phyloP scores from a whole-genome alignment of 2,888 invertebrate species.

The Catocala nupta region DNA sequence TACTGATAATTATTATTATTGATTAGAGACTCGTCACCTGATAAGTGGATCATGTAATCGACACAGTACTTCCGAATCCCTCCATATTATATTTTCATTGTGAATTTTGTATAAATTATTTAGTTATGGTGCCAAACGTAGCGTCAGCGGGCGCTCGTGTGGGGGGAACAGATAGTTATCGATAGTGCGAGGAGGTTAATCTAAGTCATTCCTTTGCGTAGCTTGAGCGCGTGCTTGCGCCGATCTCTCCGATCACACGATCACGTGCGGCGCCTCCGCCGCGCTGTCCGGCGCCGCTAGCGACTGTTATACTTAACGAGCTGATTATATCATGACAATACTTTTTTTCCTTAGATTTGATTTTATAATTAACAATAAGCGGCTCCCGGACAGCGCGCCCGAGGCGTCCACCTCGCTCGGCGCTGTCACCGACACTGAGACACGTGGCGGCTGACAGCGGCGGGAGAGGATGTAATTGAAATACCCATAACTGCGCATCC shows the following conservation, averaged over 20 bases:
- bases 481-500: conserved; percentile 6
- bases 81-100: conserved; percentile 55
- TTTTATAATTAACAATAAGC: conserved; percentile 18
- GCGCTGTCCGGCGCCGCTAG: conserved; percentile 21
- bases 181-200: conserved; percentile 58
- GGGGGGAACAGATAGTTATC: conserved; percentile 31
- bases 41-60: conserved; percentile 35
- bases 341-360: conserved; percentile 38
- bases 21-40: conserved; percentile 30
- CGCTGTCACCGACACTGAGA: neutral
- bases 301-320: conserved; percentile 6
- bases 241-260: conserved; percentile 16
- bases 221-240: conserved; percentile 56
- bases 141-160: conserved; percentile 36
- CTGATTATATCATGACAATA: conserved; percentile 49
- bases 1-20: conserved; percentile 36
- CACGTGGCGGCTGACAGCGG: conserved; percentile 5
- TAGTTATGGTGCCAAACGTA: conserved; percentile 50
- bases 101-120: conserved; percentile 50
- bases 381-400: conserved; percentile 9
- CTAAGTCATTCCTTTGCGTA: conserved; percentile 78
- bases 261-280: conserved; percentile 12
- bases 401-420: conserved; percentile 6
- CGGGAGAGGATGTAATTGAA: neutral
- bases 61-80: conserved; percentile 62